Evolutionary conservation across 1,140 invertebrate species (phyloP), one percentile per base, ranked within the genome.

Genomic region (Drosophila cardini): DNA sequence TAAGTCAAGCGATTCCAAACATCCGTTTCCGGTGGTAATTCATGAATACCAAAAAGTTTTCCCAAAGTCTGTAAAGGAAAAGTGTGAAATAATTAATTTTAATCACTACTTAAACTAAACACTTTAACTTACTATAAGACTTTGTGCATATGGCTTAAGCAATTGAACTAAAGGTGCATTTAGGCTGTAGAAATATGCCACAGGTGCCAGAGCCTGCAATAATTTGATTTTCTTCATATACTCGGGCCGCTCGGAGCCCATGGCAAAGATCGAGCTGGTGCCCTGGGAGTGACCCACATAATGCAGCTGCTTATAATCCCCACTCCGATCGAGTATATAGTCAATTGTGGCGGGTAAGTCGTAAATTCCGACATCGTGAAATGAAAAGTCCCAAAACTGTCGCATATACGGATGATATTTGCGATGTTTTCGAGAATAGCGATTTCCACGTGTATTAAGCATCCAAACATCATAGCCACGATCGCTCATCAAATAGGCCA

Each of bases 391-490:
- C 92, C 92, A 93, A 42, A 92, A 93, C 48, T 92, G 69, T 5
- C 61, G 63, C 15, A 91, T 80, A 38, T 92, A 73, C 2, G 93
- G 92, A 80, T 93, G 69, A 9, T 93, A 76, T 0, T 78, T 80
- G 13, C 91, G 76, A 90, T 96, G 95, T 18, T 92, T 92, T 2
- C 93, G 91, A 0, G 95, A 96, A 81, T 95, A 95, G 0, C 92
- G 93, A 78, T 94, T 96, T 2, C 96, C 96, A 34, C 96, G 92
- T 4, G 93, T 93, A 83, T 96, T 97, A 0, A 95, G 94, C 78
- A 96, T 63, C 96, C 96, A 97, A 0, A 96, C 94, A 76, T 96
- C 95, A 58, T 94, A 96, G 3, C 95, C 95, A 13, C 90, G 87
- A 75, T 97, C 95, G 0, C 95, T 95, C 50, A 97, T 90, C 26